Evolutionary conservation across 1,140 invertebrate genomes (phyloP).

Genomic region (Whitmania pigra): DNA sequence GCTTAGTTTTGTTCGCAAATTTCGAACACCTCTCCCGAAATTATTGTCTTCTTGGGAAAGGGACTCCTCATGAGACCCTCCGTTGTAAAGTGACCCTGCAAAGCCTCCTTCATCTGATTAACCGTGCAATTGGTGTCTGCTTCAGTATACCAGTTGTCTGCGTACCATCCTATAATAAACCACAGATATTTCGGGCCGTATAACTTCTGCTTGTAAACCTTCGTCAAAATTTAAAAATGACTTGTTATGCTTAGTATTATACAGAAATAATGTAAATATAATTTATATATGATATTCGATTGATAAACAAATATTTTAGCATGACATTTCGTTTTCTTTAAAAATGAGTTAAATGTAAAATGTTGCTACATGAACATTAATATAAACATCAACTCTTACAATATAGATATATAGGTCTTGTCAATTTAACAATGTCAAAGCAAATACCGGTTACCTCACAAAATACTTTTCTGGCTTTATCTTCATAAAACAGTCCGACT

Average conservation of each 20-base stretch:
- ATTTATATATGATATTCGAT: too few relatives aligned
- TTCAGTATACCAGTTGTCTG: constrained; percentile 91
- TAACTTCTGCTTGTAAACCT: constrained; percentile 73
- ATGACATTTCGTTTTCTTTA: too few relatives aligned
- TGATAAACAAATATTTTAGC: too few relatives aligned
- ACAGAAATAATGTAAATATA: too few relatives aligned
- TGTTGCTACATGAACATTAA: too few relatives aligned
- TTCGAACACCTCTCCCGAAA: constrained; percentile 68
- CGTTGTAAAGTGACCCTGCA: constrained; percentile 58
- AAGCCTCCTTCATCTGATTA: constrained; percentile 77
- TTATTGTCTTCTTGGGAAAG: constrained; percentile 68
- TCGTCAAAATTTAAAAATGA: constrained; percentile 11
- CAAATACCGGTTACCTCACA: constrained; percentile 60
- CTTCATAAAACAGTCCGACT: constrained; percentile 93
- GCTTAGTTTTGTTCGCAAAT: background rate
- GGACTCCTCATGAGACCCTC: constrained; percentile 97
- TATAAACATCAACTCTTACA: too few relatives aligned
- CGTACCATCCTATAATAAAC: constrained; percentile 99
- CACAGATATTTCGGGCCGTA: constrained; percentile 94
- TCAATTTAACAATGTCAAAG: too few relatives aligned
- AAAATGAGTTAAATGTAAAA: too few relatives aligned
- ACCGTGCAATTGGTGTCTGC: constrained; percentile 79
- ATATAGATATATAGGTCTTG: too few relatives aligned
- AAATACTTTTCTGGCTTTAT: constrained; percentile 81
- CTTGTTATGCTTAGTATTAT: too few relatives aligned